These are phyloP conservation scores for Creontiades dilutus DNA, from an alignment of 2,888 invertebrate species.

Conservation along the genomic window DNA sequence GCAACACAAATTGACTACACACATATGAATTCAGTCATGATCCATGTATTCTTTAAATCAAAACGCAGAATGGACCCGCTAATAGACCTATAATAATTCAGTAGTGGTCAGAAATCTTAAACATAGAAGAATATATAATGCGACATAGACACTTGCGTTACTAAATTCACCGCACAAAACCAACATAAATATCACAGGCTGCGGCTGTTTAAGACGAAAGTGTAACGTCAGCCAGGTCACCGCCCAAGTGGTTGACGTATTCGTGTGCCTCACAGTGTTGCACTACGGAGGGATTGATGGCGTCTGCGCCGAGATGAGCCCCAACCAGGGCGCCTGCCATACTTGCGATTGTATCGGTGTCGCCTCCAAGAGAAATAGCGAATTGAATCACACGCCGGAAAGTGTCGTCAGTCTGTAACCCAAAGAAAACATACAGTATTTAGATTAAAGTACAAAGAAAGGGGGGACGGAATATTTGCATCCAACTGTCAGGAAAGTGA, in stretches of 20 bases:
- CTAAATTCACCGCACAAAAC: too few species aligned
- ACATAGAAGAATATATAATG: too few species aligned
- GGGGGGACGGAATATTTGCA: too few species aligned
- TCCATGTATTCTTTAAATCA: too few species aligned
- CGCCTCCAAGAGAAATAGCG: slow-evolving; percentile 86
- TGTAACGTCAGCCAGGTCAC: slow-evolving; percentile 77
- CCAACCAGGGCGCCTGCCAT: slow-evolving; percentile 87
- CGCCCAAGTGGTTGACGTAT: slow-evolving; percentile 81
- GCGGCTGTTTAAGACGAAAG: not conserved
- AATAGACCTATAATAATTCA: too few species aligned
- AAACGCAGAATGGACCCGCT: too few species aligned
- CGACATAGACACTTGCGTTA: too few species aligned
- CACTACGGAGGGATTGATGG: slow-evolving; percentile 79
- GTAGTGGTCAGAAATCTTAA: too few species aligned
- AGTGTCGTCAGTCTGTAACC: slow-evolving; percentile 80
- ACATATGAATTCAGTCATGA: too few species aligned
- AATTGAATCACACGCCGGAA: slow-evolving; percentile 84
- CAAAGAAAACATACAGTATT: not conserved
- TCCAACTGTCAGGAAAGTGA: too few species aligned
- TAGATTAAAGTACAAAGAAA: too few species aligned
- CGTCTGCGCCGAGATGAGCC: slow-evolving; percentile 83
- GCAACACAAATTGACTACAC: too few species aligned
- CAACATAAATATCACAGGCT: not conserved
- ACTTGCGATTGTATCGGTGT: slow-evolving; percentile 88
- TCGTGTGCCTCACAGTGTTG: slow-evolving; percentile 82